Evolutionary conservation across 2,113 vertebrate genomes (phyloP), one percentile per base, ranked within the genome.

Genomic region (Crotalus viridis): DNA sequence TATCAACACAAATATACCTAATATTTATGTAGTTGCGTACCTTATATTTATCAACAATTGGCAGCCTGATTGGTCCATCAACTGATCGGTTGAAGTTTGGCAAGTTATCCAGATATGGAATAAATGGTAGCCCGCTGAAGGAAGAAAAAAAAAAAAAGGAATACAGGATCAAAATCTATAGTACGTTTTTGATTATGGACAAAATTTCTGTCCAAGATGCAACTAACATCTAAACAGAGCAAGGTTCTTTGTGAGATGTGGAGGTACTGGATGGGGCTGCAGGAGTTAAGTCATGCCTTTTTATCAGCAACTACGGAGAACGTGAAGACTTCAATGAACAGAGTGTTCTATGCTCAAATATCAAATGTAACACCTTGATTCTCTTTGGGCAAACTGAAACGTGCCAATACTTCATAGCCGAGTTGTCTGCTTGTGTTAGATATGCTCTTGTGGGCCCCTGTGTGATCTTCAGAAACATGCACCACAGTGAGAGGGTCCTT

Each of bases 41-140:
- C 99, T 99, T 99, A 95, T 99, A 99, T 96, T 99, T 99, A 97
- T 99, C 99, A 94, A 99, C 99, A 89, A 99, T 99, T 94, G 99
- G 98, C 97, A 99, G 98, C 97, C 99, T 98, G 97, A 99, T 98
- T 81, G 99, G 99, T 96, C 99, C 99, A 94, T 99, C 98, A 93
- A 95, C 98, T 96, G 99, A 98, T 98, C 99, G 98, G 98, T 97
- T 98, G 97, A 99, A 99, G 97, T 98, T 99, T 99, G 99, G 99
- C 98, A 99, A 98, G 97, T 98, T 99, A 97, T 99, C 99, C 98
- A 99, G 97, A 97, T 99, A 99, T 56, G 98, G 94, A 97, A 99
- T 99, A 98, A 99, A 99, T 48, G 99, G 98, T 97, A 99, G 98
- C 64, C 99, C 99, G 95, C 99, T 99, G 94, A 95, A n/a, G 28